Percentiles rank a stretch among this genome's conserved stretches.
Conservation (phyloP, 2,113 vertebrate species). For the Ivindomyrus marchei region DNA sequence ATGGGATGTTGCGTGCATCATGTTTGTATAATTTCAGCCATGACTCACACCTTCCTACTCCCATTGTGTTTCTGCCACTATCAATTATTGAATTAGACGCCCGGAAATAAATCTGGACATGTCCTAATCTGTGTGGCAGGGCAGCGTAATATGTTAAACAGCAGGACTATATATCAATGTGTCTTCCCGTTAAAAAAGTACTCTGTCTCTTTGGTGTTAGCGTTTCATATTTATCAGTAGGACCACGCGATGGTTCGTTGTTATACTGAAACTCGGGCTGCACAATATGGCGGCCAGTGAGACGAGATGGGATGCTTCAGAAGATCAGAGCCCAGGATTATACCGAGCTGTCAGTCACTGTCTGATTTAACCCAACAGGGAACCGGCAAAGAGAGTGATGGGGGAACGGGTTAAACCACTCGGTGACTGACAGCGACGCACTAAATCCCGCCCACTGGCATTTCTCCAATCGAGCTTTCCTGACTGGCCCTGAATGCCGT, state of each 20-base stretch:
- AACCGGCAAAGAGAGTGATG: background rate
- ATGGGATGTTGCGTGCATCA: too few species aligned
- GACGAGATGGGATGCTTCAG: background rate
- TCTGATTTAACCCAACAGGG: background rate
- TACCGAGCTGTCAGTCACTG: background rate
- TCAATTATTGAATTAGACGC: background rate
- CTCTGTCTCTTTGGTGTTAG: background rate
- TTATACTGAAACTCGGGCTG: background rate
- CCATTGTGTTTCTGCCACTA: background rate
- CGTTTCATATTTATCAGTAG: background rate
- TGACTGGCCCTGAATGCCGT: background rate
- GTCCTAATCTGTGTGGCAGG: background rate
- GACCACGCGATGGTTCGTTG: background rate
- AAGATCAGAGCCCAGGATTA: background rate
- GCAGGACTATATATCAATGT: background rate
- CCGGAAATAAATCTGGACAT: background rate
- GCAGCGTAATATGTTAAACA: constrained; percentile 2
- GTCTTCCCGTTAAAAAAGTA: background rate
- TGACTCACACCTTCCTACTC: background rate
- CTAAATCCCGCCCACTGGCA: background rate
- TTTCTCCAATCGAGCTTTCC: background rate
- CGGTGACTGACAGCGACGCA: background rate
- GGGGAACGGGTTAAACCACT: background rate
- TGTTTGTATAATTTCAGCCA: background rate
- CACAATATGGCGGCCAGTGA: background rate